phyloP scores from a whole-genome alignment of 2,888 invertebrate genomes.

The Drosophila diplacantha region DNA sequence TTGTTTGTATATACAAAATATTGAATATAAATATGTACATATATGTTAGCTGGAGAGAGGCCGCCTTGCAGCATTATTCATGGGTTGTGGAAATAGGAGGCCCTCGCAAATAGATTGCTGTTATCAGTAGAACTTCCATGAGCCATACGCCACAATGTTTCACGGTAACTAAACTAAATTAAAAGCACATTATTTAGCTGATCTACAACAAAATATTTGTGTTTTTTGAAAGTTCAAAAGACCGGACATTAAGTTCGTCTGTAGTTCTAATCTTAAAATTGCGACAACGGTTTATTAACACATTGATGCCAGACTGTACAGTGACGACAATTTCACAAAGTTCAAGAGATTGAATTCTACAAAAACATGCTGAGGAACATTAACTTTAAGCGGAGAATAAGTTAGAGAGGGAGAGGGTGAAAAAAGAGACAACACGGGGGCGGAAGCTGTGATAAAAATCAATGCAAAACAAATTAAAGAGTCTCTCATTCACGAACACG shows the following conservation, averaged over 20 bases:
- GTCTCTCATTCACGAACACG: slow-evolving; percentile 25
- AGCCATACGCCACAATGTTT: slow-evolving; percentile 17
- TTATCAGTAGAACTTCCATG: slow-evolving; percentile 21
- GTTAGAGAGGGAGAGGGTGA: slow-evolving; percentile 8
- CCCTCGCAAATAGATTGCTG: slow-evolving; percentile 6
- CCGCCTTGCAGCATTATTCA: slow-evolving; percentile 30
- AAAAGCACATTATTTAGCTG: not conserved
- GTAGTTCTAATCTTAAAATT: not conserved
- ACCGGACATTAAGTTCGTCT: not conserved
- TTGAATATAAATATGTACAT: slow-evolving; percentile 2
- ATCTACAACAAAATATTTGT: not conserved
- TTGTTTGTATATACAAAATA: slow-evolving; percentile 4
- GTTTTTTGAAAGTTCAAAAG: not conserved
- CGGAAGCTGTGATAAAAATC: slow-evolving; percentile 58
- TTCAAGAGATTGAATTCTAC: slow-evolving; percentile 5
- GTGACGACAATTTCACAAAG: slow-evolving; percentile 31
- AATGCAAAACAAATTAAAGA: slow-evolving; percentile 59
- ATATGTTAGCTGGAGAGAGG: not conserved
- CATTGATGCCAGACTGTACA: slow-evolving; percentile 41
- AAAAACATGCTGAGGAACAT: slow-evolving; percentile 10
- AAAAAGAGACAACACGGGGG: slow-evolving; percentile 16
- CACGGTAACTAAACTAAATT: slow-evolving; percentile 1
- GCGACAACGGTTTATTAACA: slow-evolving; percentile 46
- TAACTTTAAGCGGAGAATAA: not conserved
- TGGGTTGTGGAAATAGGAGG: slow-evolving; percentile 2